Evolutionary conservation across 2,888 invertebrate genomes (phyloP), one percentile per base, ranked within the genome.

Genomic region (Herminia tarsipennalis): DNA sequence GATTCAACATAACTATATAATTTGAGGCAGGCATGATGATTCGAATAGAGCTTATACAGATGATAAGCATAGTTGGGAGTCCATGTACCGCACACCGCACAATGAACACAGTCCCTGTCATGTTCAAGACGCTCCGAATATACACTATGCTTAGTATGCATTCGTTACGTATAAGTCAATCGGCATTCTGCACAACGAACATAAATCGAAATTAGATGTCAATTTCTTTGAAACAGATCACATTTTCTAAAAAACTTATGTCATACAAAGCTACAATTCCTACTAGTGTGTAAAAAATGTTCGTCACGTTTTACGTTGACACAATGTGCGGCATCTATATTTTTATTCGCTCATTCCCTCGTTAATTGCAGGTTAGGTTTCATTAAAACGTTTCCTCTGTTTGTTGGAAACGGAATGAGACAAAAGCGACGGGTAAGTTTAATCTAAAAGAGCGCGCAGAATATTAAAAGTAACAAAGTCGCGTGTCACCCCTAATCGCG

Each of bases 51-150:
- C 60, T 50, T 51, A 12, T 20, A 20, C 42, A 30, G 43, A 34
- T 48, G 52, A 74, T 72, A 69, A 72, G 67, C 70, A 76, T 75
- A 70, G 64, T 63, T 46, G 35, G n/a, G n/a, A n/a, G n/a, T n/a
- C n/a, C n/a, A n/a, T n/a, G n/a, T 22, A 41, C 59, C 48, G 50
- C 50, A 21, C 24, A 25, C 22, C 42, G 55, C 52, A 66, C 47
- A 58, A 49, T 54, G 45, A 42, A 24, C 48, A 29, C 36, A 37
- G 39, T 50, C 43, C 37, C 45, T 46, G 51, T 53, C 56, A 66
- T 50, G 60, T 57, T 49, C 44, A 30, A 43, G 53, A 63, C 60
- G 54, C 51, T 64, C 66, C 49, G 53, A 57, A 50, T 57, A 61
- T 60, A 61, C 60, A 54, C 50, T 13, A 41, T 14, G 39, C 35